Evolutionary conservation across 2,888 invertebrate genomes (phyloP).

Genomic region (Hyppa rectilinea): DNA sequence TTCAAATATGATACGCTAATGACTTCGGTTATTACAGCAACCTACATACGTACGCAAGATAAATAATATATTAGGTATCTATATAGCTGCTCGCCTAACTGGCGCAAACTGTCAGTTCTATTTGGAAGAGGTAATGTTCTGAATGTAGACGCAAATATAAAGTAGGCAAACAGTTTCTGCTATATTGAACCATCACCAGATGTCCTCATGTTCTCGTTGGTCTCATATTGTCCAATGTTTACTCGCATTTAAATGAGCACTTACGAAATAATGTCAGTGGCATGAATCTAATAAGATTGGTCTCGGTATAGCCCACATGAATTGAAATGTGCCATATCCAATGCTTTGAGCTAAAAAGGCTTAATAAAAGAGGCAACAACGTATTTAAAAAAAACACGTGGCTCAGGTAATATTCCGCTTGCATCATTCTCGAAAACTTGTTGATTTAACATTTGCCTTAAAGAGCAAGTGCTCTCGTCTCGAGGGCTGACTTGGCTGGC

Average conservation of each 20-base stretch:
- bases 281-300: conserved; percentile 76
- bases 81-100: conserved; percentile 14
- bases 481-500: conserved; percentile 68
- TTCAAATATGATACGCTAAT: neutral
- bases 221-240: conserved; percentile 78
- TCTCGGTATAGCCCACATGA: conserved; percentile 69
- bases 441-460: conserved; percentile 86
- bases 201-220: conserved; percentile 71
- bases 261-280: conserved; percentile 76
- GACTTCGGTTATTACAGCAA: neutral
- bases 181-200: conserved; percentile 67
- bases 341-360: conserved; percentile 56
- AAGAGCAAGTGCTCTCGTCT: conserved; percentile 76
- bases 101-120: conserved; percentile 36
- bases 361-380: conserved; percentile 49
- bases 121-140: conserved; percentile 56
- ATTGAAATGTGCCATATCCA: conserved; percentile 63
- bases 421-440: conserved; percentile 82
- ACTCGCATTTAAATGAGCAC: conserved; percentile 80
- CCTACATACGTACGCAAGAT: neutral
- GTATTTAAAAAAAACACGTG: conserved; percentile 70
- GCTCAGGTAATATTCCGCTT: conserved; percentile 73
- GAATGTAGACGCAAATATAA: conserved; percentile 59
- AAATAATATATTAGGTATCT: neutral
- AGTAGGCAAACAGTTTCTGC: conserved; percentile 66